Evolutionary conservation across 37 sponge, comb jelly and placozoan species (phyloP).

Genomic region (Chondrilla cf. caribensis): DNA sequence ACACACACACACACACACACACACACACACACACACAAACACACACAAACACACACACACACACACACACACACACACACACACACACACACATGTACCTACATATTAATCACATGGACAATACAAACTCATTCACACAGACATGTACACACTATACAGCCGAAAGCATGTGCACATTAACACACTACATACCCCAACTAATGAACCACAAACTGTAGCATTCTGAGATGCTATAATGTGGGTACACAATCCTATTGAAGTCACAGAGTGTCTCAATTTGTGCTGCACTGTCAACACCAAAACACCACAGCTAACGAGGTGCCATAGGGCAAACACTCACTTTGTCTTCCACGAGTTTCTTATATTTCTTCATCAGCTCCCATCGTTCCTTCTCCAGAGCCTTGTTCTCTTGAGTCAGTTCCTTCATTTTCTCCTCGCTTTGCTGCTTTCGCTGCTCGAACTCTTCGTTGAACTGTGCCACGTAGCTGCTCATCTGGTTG

Average conservation of each 20-base stretch:
- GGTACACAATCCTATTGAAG: too few species aligned
- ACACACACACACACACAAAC: neutral
- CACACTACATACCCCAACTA: too few species aligned
- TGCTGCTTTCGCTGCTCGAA: conserved; percentile 24
- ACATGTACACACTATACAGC: neutral
- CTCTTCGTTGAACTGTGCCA: conserved; percentile 20
- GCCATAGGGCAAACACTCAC: neutral
- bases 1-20: neutral
- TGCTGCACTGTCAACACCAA: too few species aligned
- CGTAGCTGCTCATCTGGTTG: conserved; percentile 5
- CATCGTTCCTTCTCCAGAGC: conserved; percentile 82
- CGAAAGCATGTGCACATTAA: too few species aligned
- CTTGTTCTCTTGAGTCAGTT: conserved; percentile 45
- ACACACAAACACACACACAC: conserved; percentile 16
- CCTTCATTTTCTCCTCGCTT: conserved; percentile 51
- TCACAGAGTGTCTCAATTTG: too few species aligned
- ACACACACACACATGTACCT: conserved; percentile 1
- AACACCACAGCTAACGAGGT: too few species aligned
- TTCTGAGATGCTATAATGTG: too few species aligned
- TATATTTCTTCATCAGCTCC: conserved; percentile 82
- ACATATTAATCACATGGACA: neutral
- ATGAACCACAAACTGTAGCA: too few species aligned
- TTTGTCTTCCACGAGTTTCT: conserved; percentile 21
- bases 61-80: conserved; percentile 23
- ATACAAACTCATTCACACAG: neutral